A percentile compares a stretch with the other conserved stretches of the same genome.
Conservation (phyloP, 2,797 vertebrate species). For the Peromyscus melanophrys region DNA sequence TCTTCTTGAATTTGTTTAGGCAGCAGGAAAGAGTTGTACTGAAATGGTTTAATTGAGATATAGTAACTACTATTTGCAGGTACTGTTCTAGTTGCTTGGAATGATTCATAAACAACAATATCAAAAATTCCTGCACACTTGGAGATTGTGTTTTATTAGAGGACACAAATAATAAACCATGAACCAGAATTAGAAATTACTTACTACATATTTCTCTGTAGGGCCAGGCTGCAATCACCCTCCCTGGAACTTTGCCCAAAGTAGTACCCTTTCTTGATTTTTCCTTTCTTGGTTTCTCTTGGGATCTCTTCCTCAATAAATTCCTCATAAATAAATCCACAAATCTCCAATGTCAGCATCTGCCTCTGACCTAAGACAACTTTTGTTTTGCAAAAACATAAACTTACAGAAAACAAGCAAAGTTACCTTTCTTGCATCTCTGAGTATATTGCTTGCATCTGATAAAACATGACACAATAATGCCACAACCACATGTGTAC, state of each 20-base stretch:
- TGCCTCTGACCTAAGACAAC: conserved; percentile 10
- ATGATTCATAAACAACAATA: neutral
- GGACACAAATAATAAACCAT: neutral
- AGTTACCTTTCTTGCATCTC: neutral
- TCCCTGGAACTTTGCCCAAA: conserved; percentile 7
- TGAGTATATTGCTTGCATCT: neutral
- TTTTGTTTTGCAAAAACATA: conserved; percentile 27
- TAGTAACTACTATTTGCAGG: neutral
- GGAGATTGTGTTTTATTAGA: neutral
- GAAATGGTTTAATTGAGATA: conserved; percentile 47
- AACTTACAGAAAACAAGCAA: neutral
- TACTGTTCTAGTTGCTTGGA: neutral
- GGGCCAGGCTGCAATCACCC: neutral
- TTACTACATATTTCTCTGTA: neutral
- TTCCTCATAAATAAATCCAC: neutral
- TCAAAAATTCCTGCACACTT: neutral
- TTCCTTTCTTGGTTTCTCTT: neutral
- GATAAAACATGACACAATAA: neutral
- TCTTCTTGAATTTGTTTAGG: neutral
- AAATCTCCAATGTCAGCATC: neutral
- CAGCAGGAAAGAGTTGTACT: neutral
- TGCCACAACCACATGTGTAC: neutral
- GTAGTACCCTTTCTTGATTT: neutral
- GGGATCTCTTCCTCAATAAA: neutral
- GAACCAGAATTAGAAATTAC: conserved; percentile 6